These are phyloP conservation scores for Epicauta chinensis DNA, from an alignment of 1,140 invertebrate genomes.

Conservation along the genomic window DNA sequence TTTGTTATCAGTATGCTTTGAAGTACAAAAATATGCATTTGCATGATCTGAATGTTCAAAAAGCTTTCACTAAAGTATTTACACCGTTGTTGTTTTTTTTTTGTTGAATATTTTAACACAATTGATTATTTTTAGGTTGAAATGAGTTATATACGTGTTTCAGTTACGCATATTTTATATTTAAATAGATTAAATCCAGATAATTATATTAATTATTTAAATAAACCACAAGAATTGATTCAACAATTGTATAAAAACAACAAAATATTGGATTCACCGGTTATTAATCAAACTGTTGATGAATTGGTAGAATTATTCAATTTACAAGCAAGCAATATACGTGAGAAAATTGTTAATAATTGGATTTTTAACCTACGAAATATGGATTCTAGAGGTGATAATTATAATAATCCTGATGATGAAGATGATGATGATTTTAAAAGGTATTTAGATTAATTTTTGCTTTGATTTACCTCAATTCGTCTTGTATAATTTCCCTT, in stretches of 20 bases:
- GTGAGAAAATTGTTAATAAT: constrained; percentile 16
- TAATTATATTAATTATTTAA: constrained; percentile 26
- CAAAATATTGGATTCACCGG: constrained; percentile 28
- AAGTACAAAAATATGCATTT: constrained; percentile 18
- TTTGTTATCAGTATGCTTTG: constrained; percentile 34
- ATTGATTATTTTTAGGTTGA: neutral
- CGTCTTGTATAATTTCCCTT: no score
- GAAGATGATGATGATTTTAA: no score
- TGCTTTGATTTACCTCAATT: no score
- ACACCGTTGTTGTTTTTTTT: no score
- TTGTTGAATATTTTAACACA: no score
- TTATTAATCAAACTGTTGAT: constrained; percentile 33
- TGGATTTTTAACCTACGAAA: constrained; percentile 15
- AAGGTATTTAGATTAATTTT: no score
- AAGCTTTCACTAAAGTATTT: constrained; percentile 24
- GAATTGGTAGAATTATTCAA: constrained; percentile 27
- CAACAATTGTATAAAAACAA: constrained; percentile 31
- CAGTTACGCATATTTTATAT: constrained; percentile 32
- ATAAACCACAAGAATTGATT: constrained; percentile 29
- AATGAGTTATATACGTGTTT: constrained; percentile 29
- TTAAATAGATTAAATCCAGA: constrained; percentile 25
- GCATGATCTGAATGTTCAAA: constrained; percentile 12
- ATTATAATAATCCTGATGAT: no score
- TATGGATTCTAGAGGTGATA: no score
- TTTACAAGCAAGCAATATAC: constrained; percentile 21